Evolutionary conservation across 1,140 invertebrate species (phyloP).

Genomic region (Vanessa atalanta): DNA sequence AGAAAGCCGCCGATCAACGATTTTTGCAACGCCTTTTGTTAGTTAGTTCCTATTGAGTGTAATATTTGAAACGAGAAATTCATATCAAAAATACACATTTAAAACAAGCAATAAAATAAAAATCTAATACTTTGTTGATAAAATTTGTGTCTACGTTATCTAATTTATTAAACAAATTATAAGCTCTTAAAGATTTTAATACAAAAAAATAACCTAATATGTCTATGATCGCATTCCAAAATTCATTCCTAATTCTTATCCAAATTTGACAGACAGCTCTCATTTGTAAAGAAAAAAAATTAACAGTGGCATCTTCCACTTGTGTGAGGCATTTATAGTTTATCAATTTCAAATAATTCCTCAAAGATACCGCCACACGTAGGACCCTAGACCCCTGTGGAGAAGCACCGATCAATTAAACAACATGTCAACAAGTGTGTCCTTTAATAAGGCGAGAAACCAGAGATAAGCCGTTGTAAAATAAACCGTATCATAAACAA

Average conservation of each 20-base stretch:
- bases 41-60: conserved; percentile 57
- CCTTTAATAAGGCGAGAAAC: conserved; percentile 68
- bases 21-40: conserved; percentile 73
- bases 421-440: conserved; percentile 80
- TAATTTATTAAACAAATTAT: no score
- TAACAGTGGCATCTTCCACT: conserved; percentile 77
- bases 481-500: conserved; percentile 66
- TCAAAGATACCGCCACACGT: conserved; percentile 73
- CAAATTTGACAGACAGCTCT: conserved; percentile 44
- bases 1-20: conserved; percentile 67
- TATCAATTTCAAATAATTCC: conserved; percentile 79
- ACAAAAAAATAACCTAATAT: conserved; percentile 13
- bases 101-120: background rate
- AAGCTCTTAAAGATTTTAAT: no score
- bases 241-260: conserved; percentile 40
- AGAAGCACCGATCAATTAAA: conserved; percentile 79
- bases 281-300: conserved; percentile 54
- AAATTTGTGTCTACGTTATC: no score
- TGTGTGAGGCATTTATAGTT: conserved; percentile 74
- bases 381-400: conserved; percentile 70
- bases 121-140: background rate
- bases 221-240: conserved; percentile 23
- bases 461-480: conserved; percentile 50
- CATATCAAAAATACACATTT: background rate
- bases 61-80: conserved; percentile 7